Evolutionary conservation across 1,140 invertebrate species (phyloP).

Genomic region (Drosophila oshimai): DNA sequence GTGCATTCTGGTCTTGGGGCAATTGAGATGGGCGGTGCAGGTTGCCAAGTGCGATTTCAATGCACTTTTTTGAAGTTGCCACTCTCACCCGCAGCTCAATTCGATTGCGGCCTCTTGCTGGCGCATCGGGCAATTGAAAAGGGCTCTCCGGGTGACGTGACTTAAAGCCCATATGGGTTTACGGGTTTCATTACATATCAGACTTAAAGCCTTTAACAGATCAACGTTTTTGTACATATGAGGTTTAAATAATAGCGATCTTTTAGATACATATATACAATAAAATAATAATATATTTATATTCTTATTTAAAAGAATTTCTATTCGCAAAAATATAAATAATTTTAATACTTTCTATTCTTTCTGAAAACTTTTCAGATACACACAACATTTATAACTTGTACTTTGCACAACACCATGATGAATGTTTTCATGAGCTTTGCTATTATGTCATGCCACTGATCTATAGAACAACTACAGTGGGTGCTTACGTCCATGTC

Average conservation of each 20-base stretch:
- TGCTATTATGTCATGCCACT: background rate
- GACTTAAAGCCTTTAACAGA: no score
- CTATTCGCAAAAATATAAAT: no score
- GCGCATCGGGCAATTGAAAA: slow-evolving; percentile 21
- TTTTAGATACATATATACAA: no score
- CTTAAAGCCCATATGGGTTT: background rate
- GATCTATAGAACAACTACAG: background rate
- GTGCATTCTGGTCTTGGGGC: slow-evolving; percentile 29
- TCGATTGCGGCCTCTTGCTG: slow-evolving; percentile 49
- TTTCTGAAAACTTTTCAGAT: no score
- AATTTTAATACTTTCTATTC: no score
- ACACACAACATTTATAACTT: background rate
- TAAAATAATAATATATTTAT: no score
- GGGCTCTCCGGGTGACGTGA: background rate
- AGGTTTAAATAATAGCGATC: no score
- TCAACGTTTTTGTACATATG: no score
- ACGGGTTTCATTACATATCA: no score
- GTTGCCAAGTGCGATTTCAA: slow-evolving; percentile 43
- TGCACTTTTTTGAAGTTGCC: slow-evolving; percentile 29
- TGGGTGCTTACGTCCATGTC: slow-evolving; percentile 55
- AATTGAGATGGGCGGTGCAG: slow-evolving; percentile 39
- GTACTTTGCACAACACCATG: background rate
- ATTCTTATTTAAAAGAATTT: no score
- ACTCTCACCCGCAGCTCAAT: slow-evolving; percentile 39
- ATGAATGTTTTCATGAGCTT: background rate